Conservation (phyloP, 2,888 invertebrate genomes). For the Dinocampus coccinellae region DNA sequence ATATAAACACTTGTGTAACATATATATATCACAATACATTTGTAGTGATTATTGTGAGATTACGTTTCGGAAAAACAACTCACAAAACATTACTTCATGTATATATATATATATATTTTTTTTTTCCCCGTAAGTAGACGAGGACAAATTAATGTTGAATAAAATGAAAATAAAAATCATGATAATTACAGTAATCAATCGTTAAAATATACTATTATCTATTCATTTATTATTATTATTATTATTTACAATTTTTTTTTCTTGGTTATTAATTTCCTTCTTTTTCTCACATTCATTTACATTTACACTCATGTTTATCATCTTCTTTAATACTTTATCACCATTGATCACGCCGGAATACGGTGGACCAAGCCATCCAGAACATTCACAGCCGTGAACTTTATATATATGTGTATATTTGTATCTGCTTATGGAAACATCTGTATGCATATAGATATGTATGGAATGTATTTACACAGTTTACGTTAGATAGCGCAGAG, state of each 20-base stretch:
- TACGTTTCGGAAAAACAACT: constrained; percentile 27
- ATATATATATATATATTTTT: no score
- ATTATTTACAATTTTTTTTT: background rate
- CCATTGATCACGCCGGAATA: constrained; percentile 24
- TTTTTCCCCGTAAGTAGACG: background rate
- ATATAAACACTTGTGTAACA: background rate
- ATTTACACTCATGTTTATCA: background rate
- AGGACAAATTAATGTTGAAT: background rate
- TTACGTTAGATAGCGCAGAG: constrained; percentile 20
- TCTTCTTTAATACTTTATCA: constrained; percentile 9
- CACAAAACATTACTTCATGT: constrained; percentile 19
- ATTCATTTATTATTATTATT: background rate
- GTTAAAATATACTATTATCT: no score
- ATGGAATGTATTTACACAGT: constrained; percentile 7
- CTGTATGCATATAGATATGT: background rate
- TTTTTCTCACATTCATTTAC: background rate
- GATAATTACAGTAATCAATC: background rate
- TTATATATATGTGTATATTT: constrained; percentile 1
- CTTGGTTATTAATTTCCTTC: background rate
- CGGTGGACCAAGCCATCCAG: constrained; percentile 22
- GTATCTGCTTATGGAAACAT: background rate
- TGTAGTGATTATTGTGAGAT: background rate
- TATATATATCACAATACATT: background rate
- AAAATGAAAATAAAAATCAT: constrained; percentile 2
- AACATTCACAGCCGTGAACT: constrained; percentile 24